Evolutionary conservation across 2,888 invertebrate species (phyloP), one percentile per base, ranked within the genome.

Genomic region (Stenodera caucasica): DNA sequence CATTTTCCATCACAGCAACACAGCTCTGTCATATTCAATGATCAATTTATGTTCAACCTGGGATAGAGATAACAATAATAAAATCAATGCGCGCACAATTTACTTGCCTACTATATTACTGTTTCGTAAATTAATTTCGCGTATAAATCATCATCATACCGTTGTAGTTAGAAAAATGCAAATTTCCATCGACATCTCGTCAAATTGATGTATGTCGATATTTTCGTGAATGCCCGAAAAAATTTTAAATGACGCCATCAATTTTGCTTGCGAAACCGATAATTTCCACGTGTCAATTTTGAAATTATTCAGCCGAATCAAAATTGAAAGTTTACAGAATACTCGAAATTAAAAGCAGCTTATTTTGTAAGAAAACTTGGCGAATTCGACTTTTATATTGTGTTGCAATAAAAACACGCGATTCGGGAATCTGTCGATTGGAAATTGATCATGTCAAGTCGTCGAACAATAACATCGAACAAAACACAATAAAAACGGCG

Each of bases 51-150:
- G 56, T 60, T 61, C 26, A 53, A 58, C 15, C 40, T 58, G 52
- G 53, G 52, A 62, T 58, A 58, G 60, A 64, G 60, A 60, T 60
- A 60, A 60, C 60, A 60, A 60, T 60, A 60, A 60, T 57, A 60
- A 57, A 60, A 60, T 60, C 57, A 60, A 56, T 51, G 49, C 37
- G 23, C 32, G 53, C 49, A 54, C 49, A 57, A 61, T 61, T 61
- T 61, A 40, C 37, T 18, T 18, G 15, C 15, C 37, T 45, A 21
- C 11, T 45, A 45, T 45, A 45, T 45, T 45, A 45, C 45, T 45
- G 57, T 57, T 55, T 61, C 37, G 54, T 40, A 50, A 61, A 61
- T 61, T 61, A 61, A 61, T 54, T 61, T 54, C 15, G 32, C 35
- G 15, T 45, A 57, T 61, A 61, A 57, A 57, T 55, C 45, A 51